These are phyloP conservation scores for Sebastes ruberrimus DNA, from an alignment of 2,797 vertebrate species.

Conservation along the genomic window DNA sequence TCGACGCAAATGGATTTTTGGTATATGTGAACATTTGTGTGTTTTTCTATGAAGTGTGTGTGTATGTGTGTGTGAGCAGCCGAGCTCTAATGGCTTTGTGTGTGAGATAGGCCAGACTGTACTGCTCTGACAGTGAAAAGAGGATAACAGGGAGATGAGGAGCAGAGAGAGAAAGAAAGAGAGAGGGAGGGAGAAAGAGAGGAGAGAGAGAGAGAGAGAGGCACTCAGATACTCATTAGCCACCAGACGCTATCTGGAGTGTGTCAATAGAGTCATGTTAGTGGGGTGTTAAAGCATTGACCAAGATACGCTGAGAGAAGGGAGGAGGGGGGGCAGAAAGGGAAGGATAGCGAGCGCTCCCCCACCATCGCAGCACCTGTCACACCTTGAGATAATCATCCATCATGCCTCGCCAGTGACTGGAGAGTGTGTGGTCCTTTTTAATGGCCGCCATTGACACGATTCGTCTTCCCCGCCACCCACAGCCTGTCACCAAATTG, in stretches of 20 bases:
- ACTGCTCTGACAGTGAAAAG: slow-evolving; percentile 76
- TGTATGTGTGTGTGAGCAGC: slow-evolving; percentile 36
- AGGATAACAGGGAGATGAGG: slow-evolving; percentile 77
- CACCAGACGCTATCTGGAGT: slow-evolving; percentile 89
- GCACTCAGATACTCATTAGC: slow-evolving; percentile 91
- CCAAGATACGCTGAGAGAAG: slow-evolving; percentile 82
- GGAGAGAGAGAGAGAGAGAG: slow-evolving; percentile 78
- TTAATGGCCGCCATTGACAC: slow-evolving; percentile 95
- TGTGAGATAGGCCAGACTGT: slow-evolving; percentile 72
- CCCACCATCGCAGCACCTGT: slow-evolving; percentile 89
- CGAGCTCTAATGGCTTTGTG: slow-evolving; percentile 66
- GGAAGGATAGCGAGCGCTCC: slow-evolving; percentile 77
- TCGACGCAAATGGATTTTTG: neutral
- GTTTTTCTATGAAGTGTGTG: neutral
- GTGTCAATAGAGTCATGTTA: slow-evolving; percentile 91
- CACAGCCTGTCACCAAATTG: slow-evolving; percentile 90
- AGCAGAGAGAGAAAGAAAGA: slow-evolving; percentile 65
- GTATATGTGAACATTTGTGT: neutral
- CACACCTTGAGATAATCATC: slow-evolving; percentile 97
- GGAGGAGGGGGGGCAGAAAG: slow-evolving; percentile 23
- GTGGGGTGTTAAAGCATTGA: slow-evolving; percentile 85
- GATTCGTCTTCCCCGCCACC: slow-evolving; percentile 93
- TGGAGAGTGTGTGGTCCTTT: slow-evolving; percentile 95
- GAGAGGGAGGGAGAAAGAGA: slow-evolving; percentile 57
- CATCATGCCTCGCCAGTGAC: slow-evolving; percentile 91